These are phyloP conservation scores for Peucedramus taeniatus DNA, from an alignment of 2,113 vertebrate species.

Conservation along the genomic window DNA sequence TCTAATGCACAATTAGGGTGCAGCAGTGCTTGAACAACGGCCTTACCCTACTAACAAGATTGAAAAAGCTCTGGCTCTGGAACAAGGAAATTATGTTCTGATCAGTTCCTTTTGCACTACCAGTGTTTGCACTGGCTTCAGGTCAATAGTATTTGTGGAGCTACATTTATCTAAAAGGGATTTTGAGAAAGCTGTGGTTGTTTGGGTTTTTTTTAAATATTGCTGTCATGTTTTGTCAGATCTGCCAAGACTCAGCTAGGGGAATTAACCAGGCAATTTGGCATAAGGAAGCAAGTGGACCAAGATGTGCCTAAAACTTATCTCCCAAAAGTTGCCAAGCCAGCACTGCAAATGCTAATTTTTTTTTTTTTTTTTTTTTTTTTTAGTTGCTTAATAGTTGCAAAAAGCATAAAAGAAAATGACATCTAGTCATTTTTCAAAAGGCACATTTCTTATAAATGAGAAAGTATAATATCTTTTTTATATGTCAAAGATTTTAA, in stretches of 20 bases:
- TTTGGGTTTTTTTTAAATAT: not conserved
- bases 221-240: not conserved
- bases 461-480: not conserved
- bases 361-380: not conserved
- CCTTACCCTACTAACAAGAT: not conserved
- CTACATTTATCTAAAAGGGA: not conserved
- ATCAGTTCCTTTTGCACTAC: not conserved
- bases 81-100: not conserved
- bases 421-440: not conserved
- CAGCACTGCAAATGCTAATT: not conserved
- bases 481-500: not conserved
- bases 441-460: not conserved
- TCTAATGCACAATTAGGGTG: not conserved
- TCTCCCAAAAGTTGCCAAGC: not conserved
- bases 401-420: not conserved
- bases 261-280: not conserved
- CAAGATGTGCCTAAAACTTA: not conserved
- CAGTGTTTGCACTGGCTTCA: not conserved
- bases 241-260: not conserved
- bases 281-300: not conserved
- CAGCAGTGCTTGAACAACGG: not conserved
- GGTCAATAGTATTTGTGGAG: not conserved
- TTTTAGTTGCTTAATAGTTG: not conserved
- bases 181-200: not conserved
- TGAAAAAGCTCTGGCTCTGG: not conserved